Base-by-base conservation (phyloP, 2,888 invertebrate genomes). In the Macrosiphum euphorbiae region DNA sequence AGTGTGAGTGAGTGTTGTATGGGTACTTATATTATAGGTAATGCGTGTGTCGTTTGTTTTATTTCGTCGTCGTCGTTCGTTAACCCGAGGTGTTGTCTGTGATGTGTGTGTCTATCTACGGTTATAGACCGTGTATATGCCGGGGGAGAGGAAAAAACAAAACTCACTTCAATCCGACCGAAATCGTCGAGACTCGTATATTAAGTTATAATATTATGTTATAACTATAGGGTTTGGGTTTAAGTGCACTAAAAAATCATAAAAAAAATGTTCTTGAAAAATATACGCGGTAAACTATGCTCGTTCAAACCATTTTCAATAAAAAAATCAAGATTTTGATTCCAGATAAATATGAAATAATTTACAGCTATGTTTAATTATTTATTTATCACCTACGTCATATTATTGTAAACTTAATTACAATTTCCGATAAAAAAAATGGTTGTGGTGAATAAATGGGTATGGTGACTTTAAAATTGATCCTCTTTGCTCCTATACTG, bases 111-210 rank as follows among this genome's bases (percentile, higher is more conserved):
- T 86, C 67, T 67, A 35, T 90, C n/a, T 90, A 67, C 11, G 47
- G 90, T 78, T 35, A 78, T 78, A 47, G 86, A 86, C 86, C 44
- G 44, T 41, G 44, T 44, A 7, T 44, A 41, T 35, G 20, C 26
- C 16, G 28, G 35, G 26, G 89, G 58, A 44, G 58, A 58, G 44
- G n/a, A 61, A 89, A 61, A 58, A 44, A 58, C 28, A 28, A 89
- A 88, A 24, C n/a, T 24, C 78, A 52, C 78, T 90, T 52, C 52
- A 28, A 90, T 90, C 90, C 28, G 41, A 41, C 90, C 84, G 52
- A 84, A 84, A 91, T 91, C 90, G 52, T 20, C 78, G 84, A 91
- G 41, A 41, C 41, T n/a, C 78, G 8, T 78, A 78, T 7, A 11
- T 52, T 52, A 24, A 20, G 55, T 55, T 55, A 55, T 35, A 78